Evolutionary conservation across 2,888 invertebrate species (phyloP).

Genomic region (Dicyrtoma fusca): DNA sequence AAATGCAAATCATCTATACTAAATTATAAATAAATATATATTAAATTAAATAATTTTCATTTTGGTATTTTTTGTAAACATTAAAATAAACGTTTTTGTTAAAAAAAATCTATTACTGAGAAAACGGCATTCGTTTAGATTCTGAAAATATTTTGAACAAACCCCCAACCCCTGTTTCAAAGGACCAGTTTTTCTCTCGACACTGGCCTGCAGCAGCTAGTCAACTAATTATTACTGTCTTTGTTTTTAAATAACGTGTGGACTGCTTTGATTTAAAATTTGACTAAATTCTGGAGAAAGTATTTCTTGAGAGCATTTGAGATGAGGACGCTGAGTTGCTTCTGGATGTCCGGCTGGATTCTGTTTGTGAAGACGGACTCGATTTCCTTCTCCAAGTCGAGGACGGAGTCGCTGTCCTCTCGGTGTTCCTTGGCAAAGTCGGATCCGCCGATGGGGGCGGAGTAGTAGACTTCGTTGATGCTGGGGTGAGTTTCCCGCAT

Average conservation of each 20-base stretch:
- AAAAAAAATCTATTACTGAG: too few species aligned
- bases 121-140: too few species aligned
- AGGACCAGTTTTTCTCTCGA: background rate
- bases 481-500: slow-evolving; percentile 40
- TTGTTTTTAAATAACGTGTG: background rate
- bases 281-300: slow-evolving; percentile 40
- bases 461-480: slow-evolving; percentile 34
- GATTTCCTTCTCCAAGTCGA: slow-evolving; percentile 54
- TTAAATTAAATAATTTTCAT: too few species aligned
- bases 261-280: slow-evolving; percentile 22
- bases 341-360: slow-evolving; percentile 53
- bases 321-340: slow-evolving; percentile 48
- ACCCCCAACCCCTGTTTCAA: background rate
- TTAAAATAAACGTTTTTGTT: too few species aligned
- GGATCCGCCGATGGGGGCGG: background rate
- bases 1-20: too few species aligned
- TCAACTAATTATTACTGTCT: background rate
- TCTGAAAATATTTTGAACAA: background rate
- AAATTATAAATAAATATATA: too few species aligned
- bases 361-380: slow-evolving; percentile 50
- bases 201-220: too few species aligned
- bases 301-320: slow-evolving; percentile 44
- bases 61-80: too few species aligned
- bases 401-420: slow-evolving; percentile 45
- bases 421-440: slow-evolving; percentile 52